Percentiles rank a stretch among this genome's conserved stretches.
Conservation (phyloP, 35 echinoderm and acorn worm genomes). For the Apostichopus japonicus region DNA sequence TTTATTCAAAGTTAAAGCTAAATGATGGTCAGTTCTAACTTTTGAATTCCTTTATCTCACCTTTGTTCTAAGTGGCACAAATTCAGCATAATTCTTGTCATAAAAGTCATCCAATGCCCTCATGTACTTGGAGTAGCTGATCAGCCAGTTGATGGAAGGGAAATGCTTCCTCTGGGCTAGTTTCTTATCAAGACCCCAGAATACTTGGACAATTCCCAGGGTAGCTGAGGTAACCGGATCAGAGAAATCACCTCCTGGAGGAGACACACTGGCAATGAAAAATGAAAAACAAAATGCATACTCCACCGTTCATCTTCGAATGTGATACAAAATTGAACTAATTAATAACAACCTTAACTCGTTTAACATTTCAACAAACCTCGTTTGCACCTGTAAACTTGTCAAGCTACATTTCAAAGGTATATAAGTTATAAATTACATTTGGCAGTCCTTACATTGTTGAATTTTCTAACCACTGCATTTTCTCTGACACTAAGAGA, state of each 20-base stretch:
- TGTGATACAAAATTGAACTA: no score
- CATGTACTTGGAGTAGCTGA: slow-evolving; percentile 99
- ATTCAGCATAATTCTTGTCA: slow-evolving; percentile 97
- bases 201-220: slow-evolving; percentile 99
- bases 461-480: no score
- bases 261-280: slow-evolving; percentile 77
- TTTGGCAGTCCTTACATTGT: no score
- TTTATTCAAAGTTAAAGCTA: no score
- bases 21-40: no score
- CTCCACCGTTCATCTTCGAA: not conserved
- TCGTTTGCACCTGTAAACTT: no score
- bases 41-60: slow-evolving; percentile 38
- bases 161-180: slow-evolving; percentile 97
- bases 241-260: slow-evolving; percentile 98
- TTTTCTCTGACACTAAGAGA: no score
- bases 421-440: no score
- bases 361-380: no score
- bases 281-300: slow-evolving; percentile 37
- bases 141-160: slow-evolving; percentile 99
- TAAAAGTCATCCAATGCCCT: slow-evolving; percentile 95
- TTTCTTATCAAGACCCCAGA: slow-evolving; percentile 99
- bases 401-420: no score
- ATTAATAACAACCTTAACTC: no score
- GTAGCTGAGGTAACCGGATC: slow-evolving; percentile 97
- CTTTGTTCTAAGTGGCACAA: slow-evolving; percentile 97